These are phyloP conservation scores for Dicrurus megarhynchus DNA, from an alignment of 2,113 vertebrate genomes.

Conservation along the genomic window DNA sequence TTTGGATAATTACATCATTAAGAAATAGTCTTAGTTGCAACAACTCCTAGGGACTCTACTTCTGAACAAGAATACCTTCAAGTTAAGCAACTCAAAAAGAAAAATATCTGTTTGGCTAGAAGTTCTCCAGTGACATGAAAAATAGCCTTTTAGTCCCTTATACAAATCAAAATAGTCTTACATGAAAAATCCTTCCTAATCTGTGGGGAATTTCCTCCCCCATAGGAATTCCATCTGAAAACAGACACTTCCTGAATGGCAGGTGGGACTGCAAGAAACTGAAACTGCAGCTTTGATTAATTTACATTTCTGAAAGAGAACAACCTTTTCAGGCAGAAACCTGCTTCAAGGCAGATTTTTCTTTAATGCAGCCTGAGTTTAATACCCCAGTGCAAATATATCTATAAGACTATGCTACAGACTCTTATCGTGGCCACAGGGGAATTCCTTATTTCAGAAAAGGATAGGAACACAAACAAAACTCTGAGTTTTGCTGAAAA, in stretches of 20 bases:
- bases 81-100: background rate
- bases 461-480: background rate
- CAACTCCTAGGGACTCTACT: background rate
- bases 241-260: constrained; percentile 34
- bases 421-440: background rate
- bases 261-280: constrained; percentile 10
- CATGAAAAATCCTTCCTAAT: background rate
- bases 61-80: background rate
- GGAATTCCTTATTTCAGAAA: background rate
- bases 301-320: background rate
- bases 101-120: background rate
- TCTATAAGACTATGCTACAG: background rate
- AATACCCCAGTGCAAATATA: background rate
- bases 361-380: background rate
- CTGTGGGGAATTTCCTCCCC: constrained; percentile 23
- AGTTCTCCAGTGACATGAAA: constrained; percentile 13
- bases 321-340: background rate
- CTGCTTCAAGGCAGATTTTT: background rate
- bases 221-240: constrained; percentile 38
- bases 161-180: constrained; percentile 49
- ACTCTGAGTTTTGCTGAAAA: background rate
- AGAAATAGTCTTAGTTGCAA: background rate
- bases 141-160: constrained; percentile 14
- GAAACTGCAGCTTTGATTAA: background rate
- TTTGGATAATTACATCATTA: background rate